phyloP scores from a whole-genome alignment of 2,113 vertebrate genomes.

The Chaetodon auriga region DNA sequence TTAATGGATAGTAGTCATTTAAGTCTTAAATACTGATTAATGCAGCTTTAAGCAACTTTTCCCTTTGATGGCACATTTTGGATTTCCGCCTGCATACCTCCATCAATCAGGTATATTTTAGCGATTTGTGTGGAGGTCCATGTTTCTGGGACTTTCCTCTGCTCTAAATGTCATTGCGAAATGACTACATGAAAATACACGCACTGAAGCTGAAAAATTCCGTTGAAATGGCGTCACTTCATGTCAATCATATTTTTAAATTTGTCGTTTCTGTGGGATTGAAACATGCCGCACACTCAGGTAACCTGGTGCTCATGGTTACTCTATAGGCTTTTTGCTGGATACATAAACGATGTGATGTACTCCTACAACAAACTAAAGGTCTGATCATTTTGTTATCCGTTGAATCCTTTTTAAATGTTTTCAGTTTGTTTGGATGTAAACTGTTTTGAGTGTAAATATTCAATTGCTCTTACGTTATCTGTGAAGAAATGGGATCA shows the following conservation, averaged over 20 bases:
- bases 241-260: not conserved
- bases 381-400: not conserved
- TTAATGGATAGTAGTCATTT: not conserved
- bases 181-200: not conserved
- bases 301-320: slow-evolving; percentile 24
- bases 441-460: slow-evolving; percentile 53
- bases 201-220: not conserved
- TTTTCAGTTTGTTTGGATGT: slow-evolving; percentile 33
- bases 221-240: not conserved
- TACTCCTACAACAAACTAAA: not conserved
- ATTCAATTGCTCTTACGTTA: slow-evolving; percentile 43
- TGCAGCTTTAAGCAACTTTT: slow-evolving; percentile 9
- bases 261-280: not conserved
- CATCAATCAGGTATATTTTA: not conserved
- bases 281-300: not conserved
- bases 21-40: not conserved
- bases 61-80: not conserved
- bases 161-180: not conserved
- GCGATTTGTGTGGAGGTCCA: not conserved
- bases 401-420: not conserved
- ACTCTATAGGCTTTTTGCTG: not conserved
- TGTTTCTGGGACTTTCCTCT: not conserved
- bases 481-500: slow-evolving; percentile 59
- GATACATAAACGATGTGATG: not conserved
- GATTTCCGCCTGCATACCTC: not conserved